A percentile compares a stretch with the other conserved stretches of the same genome.
Conservation (phyloP, 2,113 vertebrate species). For the Hymenochirus boettgeri region DNA sequence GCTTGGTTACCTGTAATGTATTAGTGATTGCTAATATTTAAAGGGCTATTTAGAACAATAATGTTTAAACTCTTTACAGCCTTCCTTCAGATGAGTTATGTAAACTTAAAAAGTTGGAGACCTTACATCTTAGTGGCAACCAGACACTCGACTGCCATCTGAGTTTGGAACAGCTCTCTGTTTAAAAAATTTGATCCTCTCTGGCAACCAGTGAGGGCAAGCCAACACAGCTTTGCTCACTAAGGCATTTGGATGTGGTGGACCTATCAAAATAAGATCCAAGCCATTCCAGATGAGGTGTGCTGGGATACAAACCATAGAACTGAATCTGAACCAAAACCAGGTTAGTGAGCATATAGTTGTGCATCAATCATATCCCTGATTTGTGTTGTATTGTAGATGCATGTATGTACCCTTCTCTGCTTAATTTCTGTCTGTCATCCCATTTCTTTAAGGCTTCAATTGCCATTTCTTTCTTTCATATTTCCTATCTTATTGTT, state of each 20-base stretch:
- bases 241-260: conserved; percentile 84
- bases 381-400: no score
- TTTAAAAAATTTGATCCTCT: conserved; percentile 81
- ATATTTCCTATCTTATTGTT: no score
- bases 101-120: conserved; percentile 91
- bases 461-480: no score
- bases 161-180: conserved; percentile 77
- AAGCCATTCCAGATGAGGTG: conserved; percentile 72
- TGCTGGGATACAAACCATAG: conserved; percentile 85
- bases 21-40: no score
- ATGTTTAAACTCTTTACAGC: conserved; percentile 44
- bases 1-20: no score
- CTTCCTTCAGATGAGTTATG: conserved; percentile 78
- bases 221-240: conserved; percentile 73
- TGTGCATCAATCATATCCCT: no score
- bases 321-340: conserved; percentile 97
- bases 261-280: conserved; percentile 94
- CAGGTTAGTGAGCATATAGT: conserved; percentile 68
- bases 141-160: conserved; percentile 72
- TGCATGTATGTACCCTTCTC: no score
- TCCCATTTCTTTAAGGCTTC: no score
- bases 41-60: not conserved
- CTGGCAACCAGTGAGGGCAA: conserved; percentile 83
- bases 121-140: conserved; percentile 81
- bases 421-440: no score